Evolutionary conservation across 1,140 invertebrate species (phyloP), one percentile per base, ranked within the genome.

Genomic region (Achroia grisella): DNA sequence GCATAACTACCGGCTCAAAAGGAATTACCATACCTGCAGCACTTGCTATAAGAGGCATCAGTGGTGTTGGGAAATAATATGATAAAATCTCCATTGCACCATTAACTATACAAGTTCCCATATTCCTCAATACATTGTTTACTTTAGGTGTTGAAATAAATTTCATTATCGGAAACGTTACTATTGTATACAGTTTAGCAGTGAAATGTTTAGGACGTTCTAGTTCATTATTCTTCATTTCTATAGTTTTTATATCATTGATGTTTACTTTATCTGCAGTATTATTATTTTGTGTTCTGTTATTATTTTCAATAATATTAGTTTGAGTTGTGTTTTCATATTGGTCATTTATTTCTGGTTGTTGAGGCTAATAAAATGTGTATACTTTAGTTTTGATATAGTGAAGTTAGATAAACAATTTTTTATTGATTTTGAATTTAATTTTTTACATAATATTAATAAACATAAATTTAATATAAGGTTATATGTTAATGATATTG

Each of bases 21-120:
- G 79, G 79, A 52, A 81, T 78, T 0, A 81, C 39, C 59, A 73
- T 66, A 8, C 79, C 75, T 2, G 79, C 79, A n/a, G 70, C 73
- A 30, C 71, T 69, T 0, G 79, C 71, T 62, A 83, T 68, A 0
- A 83, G 30, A 1, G 77, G 79, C 40, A 83, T 79, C 0, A 83
- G 46, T 6, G 79, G 76, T 8, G 77, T 65, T 12, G 79, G 79
- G 8, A 79, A 61, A 44, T 77, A 80, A 45, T 62, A 70, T 0
- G 76, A 59, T 10, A 83, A 59, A 0, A 83, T 52, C 28, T 83
- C 79, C 75, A 83, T 77, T 2, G 68, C 62, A 0, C 79, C 76
- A 42, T 83, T 83, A 0, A 83, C 79, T 0, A 83, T 48, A 53
- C 79, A 83, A 0, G 73, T 78, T 0, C 76, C 79, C 10, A 83